A percentile compares a stretch with the other conserved stretches of the same genome.
phyloP scores from a whole-genome alignment of 1,140 invertebrate genomes.

The Brachionus manjavacas region DNA sequence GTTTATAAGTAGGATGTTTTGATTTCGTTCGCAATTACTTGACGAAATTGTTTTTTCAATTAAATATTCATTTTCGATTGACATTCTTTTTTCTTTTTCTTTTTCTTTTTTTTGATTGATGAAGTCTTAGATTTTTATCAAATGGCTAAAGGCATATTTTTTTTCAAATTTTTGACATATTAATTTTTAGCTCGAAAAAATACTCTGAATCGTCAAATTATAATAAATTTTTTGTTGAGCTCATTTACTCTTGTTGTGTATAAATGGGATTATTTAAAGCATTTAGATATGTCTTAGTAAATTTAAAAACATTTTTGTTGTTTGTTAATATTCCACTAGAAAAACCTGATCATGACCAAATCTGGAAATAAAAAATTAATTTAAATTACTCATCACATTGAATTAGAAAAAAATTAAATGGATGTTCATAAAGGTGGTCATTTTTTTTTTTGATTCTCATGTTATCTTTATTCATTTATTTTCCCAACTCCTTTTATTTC shows the following conservation, averaged over 20 bases:
- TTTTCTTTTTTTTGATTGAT: background rate
- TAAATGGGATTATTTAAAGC: background rate
- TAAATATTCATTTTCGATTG: constrained; percentile 22
- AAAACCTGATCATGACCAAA: too few species aligned
- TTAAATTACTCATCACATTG: too few species aligned
- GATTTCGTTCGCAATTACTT: background rate
- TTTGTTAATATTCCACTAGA: too few species aligned
- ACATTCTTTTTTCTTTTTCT: background rate
- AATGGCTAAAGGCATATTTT: background rate
- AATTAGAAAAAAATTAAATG: too few species aligned
- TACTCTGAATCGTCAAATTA: background rate
- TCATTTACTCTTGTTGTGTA: background rate
- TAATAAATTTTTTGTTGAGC: background rate
- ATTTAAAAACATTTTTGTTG: too few species aligned
- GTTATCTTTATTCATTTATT: too few species aligned
- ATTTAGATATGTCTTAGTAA: background rate
- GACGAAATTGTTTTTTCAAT: constrained; percentile 18
- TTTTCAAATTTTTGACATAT: background rate
- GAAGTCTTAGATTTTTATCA: background rate
- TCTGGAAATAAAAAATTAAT: too few species aligned
- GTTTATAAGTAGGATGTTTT: constrained; percentile 13
- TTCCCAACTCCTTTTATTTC: too few species aligned
- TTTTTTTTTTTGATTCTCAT: too few species aligned
- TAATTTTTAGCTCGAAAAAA: background rate
- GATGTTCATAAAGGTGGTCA: too few species aligned